Evolutionary conservation across 2,888 invertebrate species (phyloP), one percentile per base, ranked within the genome.

Genomic region (Antheraea yamamai): DNA sequence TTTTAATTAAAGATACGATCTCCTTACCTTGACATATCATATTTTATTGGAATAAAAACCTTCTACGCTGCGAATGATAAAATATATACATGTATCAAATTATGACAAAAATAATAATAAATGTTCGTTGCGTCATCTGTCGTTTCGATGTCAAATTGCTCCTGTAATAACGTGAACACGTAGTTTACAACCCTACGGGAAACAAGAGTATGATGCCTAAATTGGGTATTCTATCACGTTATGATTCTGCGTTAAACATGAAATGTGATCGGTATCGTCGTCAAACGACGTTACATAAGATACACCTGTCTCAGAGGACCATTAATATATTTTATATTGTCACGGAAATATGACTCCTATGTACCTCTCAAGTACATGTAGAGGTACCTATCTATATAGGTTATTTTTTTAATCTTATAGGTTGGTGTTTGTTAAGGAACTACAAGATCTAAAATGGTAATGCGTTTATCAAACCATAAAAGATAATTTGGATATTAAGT

Each of bases 151-250:
- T 39, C n/a, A 70, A 39, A 70, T 70, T 39, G 39, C 39, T 70
- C 39, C 35, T 20, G 35, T 18, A 70, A 70, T 39, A 70, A 70
- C 70, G 6, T 70, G 35, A 35, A 35, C 35, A 39, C 70, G 35
- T 23, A 39, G 39, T 70, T 70, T 70, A 70, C 39, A 70, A 70
- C n/a, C 39, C 70, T 66, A 70, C 14, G 12, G 39, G 39, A 20
- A 70, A 70, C 70, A n/a, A 35, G 39, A 70, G 14, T 70, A 70
- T 39, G n/a, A 70, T 39, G n/a, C n/a, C 39, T 39, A 70, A 70
- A 70, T 70, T 70, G 70, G 70, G 39, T 70, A 70, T 70, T 70
- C 39, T 70, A 70, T 70, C 39, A 70, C 7, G 70, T 39, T 70
- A 39, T 70, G 70, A 70, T 70, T 70, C 39, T 39, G 20, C 39